phyloP scores from a whole-genome alignment of 2,113 vertebrate genomes.

The Baryphthengus martii region DNA sequence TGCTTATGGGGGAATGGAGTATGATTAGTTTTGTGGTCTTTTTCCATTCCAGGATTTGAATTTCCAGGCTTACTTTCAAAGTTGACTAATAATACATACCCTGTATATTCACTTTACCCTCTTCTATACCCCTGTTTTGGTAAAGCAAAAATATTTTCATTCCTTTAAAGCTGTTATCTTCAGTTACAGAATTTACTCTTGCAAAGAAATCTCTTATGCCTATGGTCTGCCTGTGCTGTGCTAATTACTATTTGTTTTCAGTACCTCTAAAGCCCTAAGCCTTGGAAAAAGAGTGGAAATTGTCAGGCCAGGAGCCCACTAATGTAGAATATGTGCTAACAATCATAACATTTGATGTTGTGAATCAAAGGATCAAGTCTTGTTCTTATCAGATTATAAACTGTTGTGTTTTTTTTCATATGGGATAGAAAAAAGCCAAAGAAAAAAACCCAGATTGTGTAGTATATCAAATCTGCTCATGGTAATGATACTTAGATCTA shows the following conservation, averaged over 20 bases:
- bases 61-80: neutral
- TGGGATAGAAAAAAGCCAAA: neutral
- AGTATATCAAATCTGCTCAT: neutral
- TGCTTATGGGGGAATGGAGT: neutral
- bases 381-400: neutral
- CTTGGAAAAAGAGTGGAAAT: neutral
- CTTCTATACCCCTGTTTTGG: too few species aligned
- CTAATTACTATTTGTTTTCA: too few species aligned
- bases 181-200: too few species aligned
- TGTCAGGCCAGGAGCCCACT: neutral
- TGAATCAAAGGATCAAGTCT: neutral
- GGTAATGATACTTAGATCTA: neutral
- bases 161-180: too few species aligned
- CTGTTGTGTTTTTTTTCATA: neutral
- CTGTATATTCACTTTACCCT: too few species aligned
- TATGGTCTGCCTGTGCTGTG: too few species aligned
- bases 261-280: neutral
- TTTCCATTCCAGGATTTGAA: neutral
- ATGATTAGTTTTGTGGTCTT: rapidly evolving
- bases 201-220: too few species aligned
- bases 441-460: rapidly evolving
- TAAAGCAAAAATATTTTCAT: too few species aligned
- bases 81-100: too few species aligned
- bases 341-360: neutral
- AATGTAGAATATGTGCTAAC: neutral